A percentile compares a stretch with the other conserved stretches of the same genome.
These are phyloP conservation scores for Budorcas taxicolor DNA, from an alignment of 2,113 vertebrate species.

Conservation along the genomic window DNA sequence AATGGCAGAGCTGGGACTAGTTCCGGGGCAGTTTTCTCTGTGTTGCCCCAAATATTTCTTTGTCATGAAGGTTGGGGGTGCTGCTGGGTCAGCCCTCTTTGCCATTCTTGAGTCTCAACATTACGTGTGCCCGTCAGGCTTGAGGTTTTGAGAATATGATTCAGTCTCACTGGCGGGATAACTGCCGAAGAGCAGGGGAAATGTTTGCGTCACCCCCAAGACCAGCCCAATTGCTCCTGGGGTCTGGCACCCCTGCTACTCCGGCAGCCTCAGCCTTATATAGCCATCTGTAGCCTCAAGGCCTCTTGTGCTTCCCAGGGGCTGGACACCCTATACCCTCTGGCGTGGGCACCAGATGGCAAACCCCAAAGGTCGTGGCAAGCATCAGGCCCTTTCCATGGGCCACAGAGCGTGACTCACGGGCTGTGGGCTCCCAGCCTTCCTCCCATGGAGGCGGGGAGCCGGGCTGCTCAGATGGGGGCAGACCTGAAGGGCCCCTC, in stretches of 20 bases:
- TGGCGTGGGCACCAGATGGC: background rate
- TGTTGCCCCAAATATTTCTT: background rate
- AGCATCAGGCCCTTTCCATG: background rate
- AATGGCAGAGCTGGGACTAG: background rate
- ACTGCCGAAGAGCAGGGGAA: conserved; percentile 14
- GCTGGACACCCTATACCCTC: conserved; percentile 32
- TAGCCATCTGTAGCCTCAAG: background rate
- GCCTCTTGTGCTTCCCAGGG: background rate
- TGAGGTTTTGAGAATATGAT: conserved; percentile 62
- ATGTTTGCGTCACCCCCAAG: conserved; percentile 15
- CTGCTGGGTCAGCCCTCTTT: background rate
- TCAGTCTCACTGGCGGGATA: conserved; percentile 4
- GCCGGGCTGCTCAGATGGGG: too few relatives aligned
- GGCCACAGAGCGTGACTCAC: background rate
- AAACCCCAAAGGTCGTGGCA: conserved; percentile 13
- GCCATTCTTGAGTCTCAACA: background rate
- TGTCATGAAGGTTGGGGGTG: background rate
- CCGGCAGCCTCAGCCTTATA: background rate
- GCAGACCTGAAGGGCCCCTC: background rate
- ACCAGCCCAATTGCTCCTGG: conserved; percentile 28
- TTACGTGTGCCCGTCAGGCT: background rate
- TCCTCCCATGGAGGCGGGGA: background rate
- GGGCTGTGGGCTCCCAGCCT: background rate
- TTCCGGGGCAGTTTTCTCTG: background rate
- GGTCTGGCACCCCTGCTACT: conserved; percentile 48